Conservation (phyloP, 2,888 invertebrate species). For the Cantharis nigra region DNA sequence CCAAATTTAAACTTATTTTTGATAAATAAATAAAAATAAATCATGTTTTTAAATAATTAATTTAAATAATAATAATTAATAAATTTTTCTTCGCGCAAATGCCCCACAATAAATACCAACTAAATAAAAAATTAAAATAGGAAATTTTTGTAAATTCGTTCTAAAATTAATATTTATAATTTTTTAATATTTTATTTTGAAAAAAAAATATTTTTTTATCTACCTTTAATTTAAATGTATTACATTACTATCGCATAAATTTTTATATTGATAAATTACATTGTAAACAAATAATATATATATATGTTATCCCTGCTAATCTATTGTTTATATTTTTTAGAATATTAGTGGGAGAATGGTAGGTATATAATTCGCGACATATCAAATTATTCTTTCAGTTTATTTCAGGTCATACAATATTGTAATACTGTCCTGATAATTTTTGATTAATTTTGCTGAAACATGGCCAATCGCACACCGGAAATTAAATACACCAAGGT, state of each 20-base stretch:
- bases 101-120: too few relatives aligned
- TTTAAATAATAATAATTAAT: too few relatives aligned
- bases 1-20: too few relatives aligned
- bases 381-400: background rate
- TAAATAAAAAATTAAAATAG: too few relatives aligned
- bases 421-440: background rate
- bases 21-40: too few relatives aligned
- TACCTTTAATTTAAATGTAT: too few relatives aligned
- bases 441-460: background rate
- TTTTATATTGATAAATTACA: background rate
- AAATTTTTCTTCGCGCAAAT: too few relatives aligned
- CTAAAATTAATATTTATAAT: too few relatives aligned
- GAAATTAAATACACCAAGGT: conserved; percentile 18
- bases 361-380: background rate
- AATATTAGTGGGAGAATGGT: background rate
- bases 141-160: too few relatives aligned
- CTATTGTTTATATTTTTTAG: background rate
- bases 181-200: too few relatives aligned
- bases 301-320: background rate
- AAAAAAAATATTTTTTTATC: too few relatives aligned
- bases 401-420: background rate
- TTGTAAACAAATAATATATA: background rate
- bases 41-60: too few relatives aligned
- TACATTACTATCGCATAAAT: background rate
- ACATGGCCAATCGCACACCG: conserved; percentile 9